phyloP scores from a whole-genome alignment of 2,888 invertebrate genomes.

The Callinectes sapidus region DNA sequence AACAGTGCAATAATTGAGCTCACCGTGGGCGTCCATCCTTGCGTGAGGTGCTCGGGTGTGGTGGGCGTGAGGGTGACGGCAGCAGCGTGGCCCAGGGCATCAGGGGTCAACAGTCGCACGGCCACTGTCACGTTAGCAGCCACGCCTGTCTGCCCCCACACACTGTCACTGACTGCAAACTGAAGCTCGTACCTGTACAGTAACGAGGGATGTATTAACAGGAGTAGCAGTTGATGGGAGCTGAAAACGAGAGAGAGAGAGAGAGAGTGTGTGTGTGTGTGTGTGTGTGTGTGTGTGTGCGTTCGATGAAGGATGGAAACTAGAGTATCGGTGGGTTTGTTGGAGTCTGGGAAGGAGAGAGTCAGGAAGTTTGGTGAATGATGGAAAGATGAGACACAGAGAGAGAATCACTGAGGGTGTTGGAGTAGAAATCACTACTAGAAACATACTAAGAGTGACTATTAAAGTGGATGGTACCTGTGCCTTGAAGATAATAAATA shows the following conservation, averaged over 20 bases:
- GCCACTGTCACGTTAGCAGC: slow-evolving; percentile 65
- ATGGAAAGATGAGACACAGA: too few relatives aligned
- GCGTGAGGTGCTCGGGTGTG: slow-evolving; percentile 59
- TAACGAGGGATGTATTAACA: neutral
- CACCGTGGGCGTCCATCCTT: slow-evolving; percentile 66
- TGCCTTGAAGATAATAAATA: too few relatives aligned
- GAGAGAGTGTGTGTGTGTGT: neutral
- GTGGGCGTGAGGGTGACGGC: slow-evolving; percentile 65
- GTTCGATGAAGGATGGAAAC: neutral
- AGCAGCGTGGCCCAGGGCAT: slow-evolving; percentile 65
- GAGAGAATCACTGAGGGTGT: too few relatives aligned
- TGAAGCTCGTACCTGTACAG: slow-evolving; percentile 55
- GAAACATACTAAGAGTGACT: too few relatives aligned
- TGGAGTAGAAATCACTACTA: too few relatives aligned
- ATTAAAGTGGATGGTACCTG: too few relatives aligned
- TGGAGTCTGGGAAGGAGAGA: too few relatives aligned
- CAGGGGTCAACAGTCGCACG: slow-evolving; percentile 59
- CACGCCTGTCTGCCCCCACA: slow-evolving; percentile 61
- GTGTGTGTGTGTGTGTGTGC: neutral
- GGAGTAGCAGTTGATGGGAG: neutral
- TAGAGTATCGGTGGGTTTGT: too few relatives aligned
- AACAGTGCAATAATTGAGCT: neutral
- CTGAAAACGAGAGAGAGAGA: neutral
- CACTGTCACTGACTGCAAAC: slow-evolving; percentile 59
- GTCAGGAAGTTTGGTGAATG: too few relatives aligned